A percentile compares a stretch with the other conserved stretches of the same genome.
These are phyloP conservation scores for Drosophila trapezifrons DNA, from an alignment of 1,140 invertebrate genomes.

Conservation along the genomic window DNA sequence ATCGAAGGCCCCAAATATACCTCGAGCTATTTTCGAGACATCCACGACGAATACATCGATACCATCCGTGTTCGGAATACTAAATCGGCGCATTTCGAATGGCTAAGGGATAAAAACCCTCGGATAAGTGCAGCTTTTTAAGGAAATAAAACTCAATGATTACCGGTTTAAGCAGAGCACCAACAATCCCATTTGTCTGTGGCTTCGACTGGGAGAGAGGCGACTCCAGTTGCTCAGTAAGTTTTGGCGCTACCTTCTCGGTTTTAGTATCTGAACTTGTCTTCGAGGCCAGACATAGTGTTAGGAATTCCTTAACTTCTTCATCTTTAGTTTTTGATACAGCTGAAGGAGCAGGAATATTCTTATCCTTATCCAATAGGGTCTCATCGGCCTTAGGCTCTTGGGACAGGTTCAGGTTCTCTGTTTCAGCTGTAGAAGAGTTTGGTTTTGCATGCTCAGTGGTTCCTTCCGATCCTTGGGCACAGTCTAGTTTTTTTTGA, in stretches of 20 bases:
- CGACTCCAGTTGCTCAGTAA: not conserved
- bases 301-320: conserved; percentile 4
- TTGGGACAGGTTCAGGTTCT: not conserved
- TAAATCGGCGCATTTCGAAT: conserved; percentile 36
- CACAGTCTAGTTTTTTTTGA: not conserved
- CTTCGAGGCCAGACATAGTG: not conserved
- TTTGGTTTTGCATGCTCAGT: not conserved
- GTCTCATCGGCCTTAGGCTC: not conserved
- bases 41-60: conserved; percentile 64
- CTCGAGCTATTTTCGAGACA: conserved; percentile 39
- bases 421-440: not conserved
- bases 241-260: not conserved
- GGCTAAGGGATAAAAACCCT: conserved; percentile 30
- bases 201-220: not conserved
- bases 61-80: not conserved
- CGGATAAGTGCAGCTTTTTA: too few species aligned
- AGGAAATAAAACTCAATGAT: not conserved
- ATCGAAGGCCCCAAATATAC: conserved; percentile 70
- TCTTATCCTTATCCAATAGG: not conserved
- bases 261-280: not conserved
- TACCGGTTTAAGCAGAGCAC: conserved; percentile 9
- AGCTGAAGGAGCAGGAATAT: too few species aligned
- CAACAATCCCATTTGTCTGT: not conserved
- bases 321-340: conserved; percentile 4
- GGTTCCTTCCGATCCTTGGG: not conserved